Evolutionary conservation across 2,113 vertebrate genomes (phyloP).

Genomic region (Rhipidura dahli): DNA sequence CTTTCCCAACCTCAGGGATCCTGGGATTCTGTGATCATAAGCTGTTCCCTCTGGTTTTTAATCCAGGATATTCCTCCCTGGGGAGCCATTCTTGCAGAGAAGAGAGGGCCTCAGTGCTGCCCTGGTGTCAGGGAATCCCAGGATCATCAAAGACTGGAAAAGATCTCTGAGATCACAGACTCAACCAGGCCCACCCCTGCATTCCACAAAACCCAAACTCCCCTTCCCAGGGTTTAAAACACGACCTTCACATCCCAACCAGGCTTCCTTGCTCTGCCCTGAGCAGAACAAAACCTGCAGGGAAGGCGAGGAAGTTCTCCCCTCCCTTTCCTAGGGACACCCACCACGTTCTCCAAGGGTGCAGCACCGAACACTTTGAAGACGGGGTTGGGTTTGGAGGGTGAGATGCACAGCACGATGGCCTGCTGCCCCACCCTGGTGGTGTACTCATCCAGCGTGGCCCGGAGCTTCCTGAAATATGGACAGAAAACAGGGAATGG

Average conservation of each 20-base stretch:
- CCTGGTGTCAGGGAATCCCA: background rate
- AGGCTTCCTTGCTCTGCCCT: background rate
- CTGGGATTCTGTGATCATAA: background rate
- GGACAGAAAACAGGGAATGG: background rate
- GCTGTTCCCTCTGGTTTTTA: background rate
- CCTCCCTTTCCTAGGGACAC: background rate
- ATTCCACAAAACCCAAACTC: background rate
- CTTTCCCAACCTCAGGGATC: background rate
- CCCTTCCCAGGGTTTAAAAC: background rate
- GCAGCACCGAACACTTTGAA: constrained; percentile 98
- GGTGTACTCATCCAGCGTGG: constrained; percentile 95
- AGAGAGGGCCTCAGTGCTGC: background rate
- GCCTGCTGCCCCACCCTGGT: constrained; percentile 97
- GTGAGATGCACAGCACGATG: constrained; percentile 95
- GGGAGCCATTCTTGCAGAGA: background rate
- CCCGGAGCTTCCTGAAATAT: constrained; percentile 87
- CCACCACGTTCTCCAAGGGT: constrained; percentile 96
- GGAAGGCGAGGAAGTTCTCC: accelerated
- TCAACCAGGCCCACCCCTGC: background rate
- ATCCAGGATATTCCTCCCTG: background rate
- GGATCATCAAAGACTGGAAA: background rate
- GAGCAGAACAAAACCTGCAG: background rate
- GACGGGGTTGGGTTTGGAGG: constrained; percentile 95
- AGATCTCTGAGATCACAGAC: background rate
- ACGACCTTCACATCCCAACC: background rate